phyloP scores from a whole-genome alignment of 2,888 invertebrate genomes.

The Phengaris arion region DNA sequence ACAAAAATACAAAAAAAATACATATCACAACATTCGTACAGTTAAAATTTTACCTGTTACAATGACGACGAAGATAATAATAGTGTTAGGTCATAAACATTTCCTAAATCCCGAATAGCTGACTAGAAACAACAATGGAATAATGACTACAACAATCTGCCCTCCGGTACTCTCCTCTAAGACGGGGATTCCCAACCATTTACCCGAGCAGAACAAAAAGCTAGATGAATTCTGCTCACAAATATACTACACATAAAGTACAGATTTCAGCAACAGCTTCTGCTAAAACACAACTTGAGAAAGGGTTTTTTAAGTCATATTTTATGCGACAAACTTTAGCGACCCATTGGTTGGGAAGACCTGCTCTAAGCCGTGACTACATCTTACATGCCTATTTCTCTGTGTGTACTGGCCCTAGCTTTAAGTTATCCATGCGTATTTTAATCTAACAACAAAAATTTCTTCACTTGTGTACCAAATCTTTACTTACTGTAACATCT shows the following conservation, averaged over 20 bases:
- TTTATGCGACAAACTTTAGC: not conserved
- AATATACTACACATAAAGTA: not conserved
- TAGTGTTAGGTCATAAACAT: slow-evolving; percentile 48
- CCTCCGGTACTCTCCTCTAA: slow-evolving; percentile 25
- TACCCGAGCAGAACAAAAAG: not conserved
- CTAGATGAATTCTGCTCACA: not conserved
- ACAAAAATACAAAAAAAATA: slow-evolving; percentile 36
- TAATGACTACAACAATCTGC: slow-evolving; percentile 34
- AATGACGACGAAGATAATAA: slow-evolving; percentile 46
- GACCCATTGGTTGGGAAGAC: not conserved
- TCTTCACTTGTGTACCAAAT: not conserved
- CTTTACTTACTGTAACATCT: slow-evolving; percentile 3
- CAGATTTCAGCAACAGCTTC: not conserved
- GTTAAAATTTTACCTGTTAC: slow-evolving; percentile 46
- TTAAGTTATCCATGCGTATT: not conserved
- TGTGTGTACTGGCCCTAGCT: slow-evolving; percentile 17
- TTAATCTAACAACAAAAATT: not conserved
- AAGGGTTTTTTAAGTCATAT: not conserved
- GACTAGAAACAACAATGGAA: slow-evolving; percentile 46
- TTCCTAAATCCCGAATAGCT: slow-evolving; percentile 48
- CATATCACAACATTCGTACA: slow-evolving; percentile 41
- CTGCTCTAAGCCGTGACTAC: not conserved
- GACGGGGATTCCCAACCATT: slow-evolving; percentile 8
- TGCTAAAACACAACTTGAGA: not conserved
- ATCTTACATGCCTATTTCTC: not conserved